Evolutionary conservation across 2,797 vertebrate genomes (phyloP), one percentile per base, ranked within the genome.

Genomic region (Esox lucius): DNA sequence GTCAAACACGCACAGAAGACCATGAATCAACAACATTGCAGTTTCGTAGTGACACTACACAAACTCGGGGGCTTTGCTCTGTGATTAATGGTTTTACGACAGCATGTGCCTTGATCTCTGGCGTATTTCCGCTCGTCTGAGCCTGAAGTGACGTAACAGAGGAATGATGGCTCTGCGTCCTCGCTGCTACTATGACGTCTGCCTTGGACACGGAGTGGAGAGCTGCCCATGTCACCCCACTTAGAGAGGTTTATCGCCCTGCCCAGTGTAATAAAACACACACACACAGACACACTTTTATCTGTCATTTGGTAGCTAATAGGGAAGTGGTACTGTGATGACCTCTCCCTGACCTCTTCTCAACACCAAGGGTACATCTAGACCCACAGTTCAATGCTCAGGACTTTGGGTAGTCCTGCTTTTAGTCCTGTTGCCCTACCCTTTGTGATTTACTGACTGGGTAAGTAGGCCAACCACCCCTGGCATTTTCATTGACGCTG

Each of bases 181-280:
- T 76, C 16, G 56, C 51, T 56, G 51, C n/a, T 6, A 84, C 75
- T 1, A 16, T 94, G 92, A 93, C 86, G 87, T 89, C 71, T 33
- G 84, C 51, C 68, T 6, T 24, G 72, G 74, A 78, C n/a, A 11
- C 71, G 22, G 22, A 2, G 73, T 39, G 71, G 33, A 73, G 31
- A 56, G 33, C 8, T 53, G 64, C 69, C 1, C 0, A 49, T 73
- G 72, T 35, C 49, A 15, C 67, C 17, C 66, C 56, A 56, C 78
- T 59, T 66, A 48, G 35, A 48, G 35, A 62, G 67, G 26, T 24
- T 33, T 48, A 28, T n/a, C 28, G 11, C 51, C 16, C 24, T 12
- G 24, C 70, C 69, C 26, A 51, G 46, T 67, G 53, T n/a, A 5
- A 17, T 16, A 1, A 19, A 17, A 51, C 13, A 15, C 15, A 53